Conservation (phyloP, 2,888 invertebrate species). For the Tuberolachnus salignus region DNA sequence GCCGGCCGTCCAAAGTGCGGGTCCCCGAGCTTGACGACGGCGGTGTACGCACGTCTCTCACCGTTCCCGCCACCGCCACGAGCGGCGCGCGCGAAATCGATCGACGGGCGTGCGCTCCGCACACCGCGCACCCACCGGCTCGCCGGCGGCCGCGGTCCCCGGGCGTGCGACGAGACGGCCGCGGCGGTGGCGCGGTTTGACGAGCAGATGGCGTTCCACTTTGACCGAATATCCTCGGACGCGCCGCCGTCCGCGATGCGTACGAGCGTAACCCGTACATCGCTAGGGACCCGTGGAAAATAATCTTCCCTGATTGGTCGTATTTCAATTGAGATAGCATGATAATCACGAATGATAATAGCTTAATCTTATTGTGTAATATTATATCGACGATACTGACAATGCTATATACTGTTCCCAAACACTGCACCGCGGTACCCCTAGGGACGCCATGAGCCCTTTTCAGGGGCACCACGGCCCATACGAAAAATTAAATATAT, state of each 20-base stretch:
- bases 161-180: not conserved
- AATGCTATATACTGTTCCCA: no score
- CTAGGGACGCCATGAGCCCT: no score
- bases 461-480: no score
- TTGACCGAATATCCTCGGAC: constrained; percentile 43
- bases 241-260: not conserved
- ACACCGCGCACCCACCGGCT: not conserved
- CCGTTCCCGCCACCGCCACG: not conserved
- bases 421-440: no score
- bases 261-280: not conserved
- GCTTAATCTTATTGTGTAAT: no score
- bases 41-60: not conserved
- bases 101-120: not conserved
- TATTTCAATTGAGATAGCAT: no score
- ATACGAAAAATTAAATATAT: no score
- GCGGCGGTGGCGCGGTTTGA: not conserved
- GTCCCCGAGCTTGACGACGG: not conserved
- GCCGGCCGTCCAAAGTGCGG: no score
- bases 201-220: constrained; percentile 48
- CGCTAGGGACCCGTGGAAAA: no score
- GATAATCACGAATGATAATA: no score
- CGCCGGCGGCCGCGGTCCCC: constrained; percentile 8
- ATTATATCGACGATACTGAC: no score
- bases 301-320: no score
- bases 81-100: not conserved